phyloP scores from a whole-genome alignment of 2,113 vertebrate species.

The Calcarius ornatus region DNA sequence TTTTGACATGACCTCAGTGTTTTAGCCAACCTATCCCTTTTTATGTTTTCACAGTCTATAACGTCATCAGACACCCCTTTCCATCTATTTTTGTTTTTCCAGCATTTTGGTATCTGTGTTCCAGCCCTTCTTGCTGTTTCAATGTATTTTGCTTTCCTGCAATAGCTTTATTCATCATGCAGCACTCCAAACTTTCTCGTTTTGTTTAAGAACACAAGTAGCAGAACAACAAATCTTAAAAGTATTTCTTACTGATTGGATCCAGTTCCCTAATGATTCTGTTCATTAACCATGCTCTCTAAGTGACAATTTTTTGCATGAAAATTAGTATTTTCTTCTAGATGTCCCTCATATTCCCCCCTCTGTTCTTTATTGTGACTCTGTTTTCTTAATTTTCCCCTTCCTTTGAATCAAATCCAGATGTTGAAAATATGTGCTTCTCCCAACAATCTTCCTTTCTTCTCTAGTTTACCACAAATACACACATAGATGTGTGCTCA shows the following conservation, averaged over 20 bases:
- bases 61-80: background rate
- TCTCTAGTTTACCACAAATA: background rate
- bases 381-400: background rate
- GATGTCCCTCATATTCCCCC: background rate
- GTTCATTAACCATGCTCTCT: background rate
- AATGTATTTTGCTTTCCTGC: background rate
- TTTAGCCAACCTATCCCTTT: background rate
- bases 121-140: background rate
- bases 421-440: background rate
- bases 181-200: background rate
- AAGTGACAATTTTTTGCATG: background rate
- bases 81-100: background rate
- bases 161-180: background rate
- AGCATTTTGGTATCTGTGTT: background rate
- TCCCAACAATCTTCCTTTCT: background rate
- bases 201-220: background rate
- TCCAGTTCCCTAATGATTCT: background rate
- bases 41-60: background rate
- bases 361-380: background rate
- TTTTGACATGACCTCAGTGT: background rate
- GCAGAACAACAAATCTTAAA: background rate
- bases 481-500: background rate
- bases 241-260: background rate
- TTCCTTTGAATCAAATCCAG: constrained; percentile 29
- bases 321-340: constrained; percentile 21